Evolutionary conservation across 2,113 vertebrate genomes (phyloP).

Genomic region (Triplophysa dalaica): DNA sequence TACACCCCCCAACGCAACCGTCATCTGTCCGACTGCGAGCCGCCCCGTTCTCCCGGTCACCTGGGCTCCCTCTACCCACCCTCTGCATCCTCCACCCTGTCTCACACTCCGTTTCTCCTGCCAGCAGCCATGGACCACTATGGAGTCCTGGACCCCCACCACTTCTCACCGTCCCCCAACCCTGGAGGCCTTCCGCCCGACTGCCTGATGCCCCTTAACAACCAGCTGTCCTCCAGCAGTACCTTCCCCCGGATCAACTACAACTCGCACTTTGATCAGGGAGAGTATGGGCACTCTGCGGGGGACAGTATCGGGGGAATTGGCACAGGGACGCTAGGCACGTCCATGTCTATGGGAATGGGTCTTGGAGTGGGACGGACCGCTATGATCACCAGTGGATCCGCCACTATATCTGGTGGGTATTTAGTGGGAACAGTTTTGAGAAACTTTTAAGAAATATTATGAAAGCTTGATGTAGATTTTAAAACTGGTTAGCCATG

Average conservation of each 20-base stretch:
- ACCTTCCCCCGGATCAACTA: constrained; percentile 98
- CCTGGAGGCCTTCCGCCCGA: constrained; percentile 81
- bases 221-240: constrained; percentile 93
- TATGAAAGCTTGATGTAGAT: too few species aligned
- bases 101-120: constrained; percentile 87
- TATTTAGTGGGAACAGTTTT: background rate
- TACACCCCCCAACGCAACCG: constrained; percentile 90
- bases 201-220: constrained; percentile 90
- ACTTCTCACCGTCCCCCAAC: constrained; percentile 66
- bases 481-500: too few species aligned
- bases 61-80: constrained; percentile 81
- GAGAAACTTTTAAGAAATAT: too few species aligned
- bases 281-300: constrained; percentile 83
- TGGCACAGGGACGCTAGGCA: constrained; percentile 73
- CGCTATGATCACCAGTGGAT: constrained; percentile 81
- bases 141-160: constrained; percentile 83
- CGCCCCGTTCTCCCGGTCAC: constrained; percentile 66
- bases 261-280: constrained; percentile 93
- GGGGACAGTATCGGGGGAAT: constrained; percentile 76
- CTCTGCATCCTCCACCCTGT: constrained; percentile 73
- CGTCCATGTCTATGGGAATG: constrained; percentile 76
- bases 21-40: constrained; percentile 90
- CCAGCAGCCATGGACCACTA: constrained; percentile 85
- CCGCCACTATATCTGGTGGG: constrained; percentile 75
- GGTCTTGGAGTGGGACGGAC: constrained; percentile 64